Conservation (phyloP, 2,888 invertebrate species). For the Drosophila pegasa region DNA sequence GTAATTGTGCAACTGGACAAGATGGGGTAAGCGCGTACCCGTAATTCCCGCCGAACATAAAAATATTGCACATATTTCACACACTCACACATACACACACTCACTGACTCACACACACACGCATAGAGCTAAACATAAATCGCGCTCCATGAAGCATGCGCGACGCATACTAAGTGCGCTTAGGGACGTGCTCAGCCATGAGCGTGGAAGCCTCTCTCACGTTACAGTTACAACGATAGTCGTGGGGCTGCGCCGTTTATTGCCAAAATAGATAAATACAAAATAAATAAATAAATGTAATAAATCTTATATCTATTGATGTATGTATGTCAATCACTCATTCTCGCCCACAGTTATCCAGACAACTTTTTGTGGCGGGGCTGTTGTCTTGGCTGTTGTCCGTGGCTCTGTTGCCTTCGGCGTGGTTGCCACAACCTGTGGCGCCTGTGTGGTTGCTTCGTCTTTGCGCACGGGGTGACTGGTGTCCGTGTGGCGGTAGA, state of each 20-base stretch:
- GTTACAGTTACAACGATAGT: slow-evolving; percentile 21
- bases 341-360: slow-evolving; percentile 69
- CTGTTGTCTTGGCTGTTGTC: not conserved
- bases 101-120: not conserved
- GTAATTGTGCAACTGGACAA: slow-evolving; percentile 40
- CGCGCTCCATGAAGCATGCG: slow-evolving; percentile 14
- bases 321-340: slow-evolving; percentile 13
- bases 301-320: slow-evolving; percentile 1
- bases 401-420: not conserved
- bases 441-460: slow-evolving; percentile 25
- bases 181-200: slow-evolving; percentile 53
- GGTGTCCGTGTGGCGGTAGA: slow-evolving; percentile 87
- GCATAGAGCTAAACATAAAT: slow-evolving; percentile 51
- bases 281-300: slow-evolving; percentile 34
- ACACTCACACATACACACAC: not conserved
- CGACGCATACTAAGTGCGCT: slow-evolving; percentile 57
- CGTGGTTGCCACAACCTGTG: slow-evolving; percentile 28
- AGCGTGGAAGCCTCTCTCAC: slow-evolving; percentile 13
- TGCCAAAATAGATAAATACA: slow-evolving; percentile 33
- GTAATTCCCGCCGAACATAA: slow-evolving; percentile 50
- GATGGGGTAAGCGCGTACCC: slow-evolving; percentile 19
- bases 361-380: slow-evolving; percentile 47
- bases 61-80: slow-evolving; percentile 72
- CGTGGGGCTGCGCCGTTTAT: slow-evolving; percentile 29
- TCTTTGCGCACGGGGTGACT: slow-evolving; percentile 81